A percentile compares a stretch with the other conserved stretches of the same genome.
Evolutionary conservation across 2,797 vertebrate genomes (phyloP).

Genomic region (Pangasius macronema): DNA sequence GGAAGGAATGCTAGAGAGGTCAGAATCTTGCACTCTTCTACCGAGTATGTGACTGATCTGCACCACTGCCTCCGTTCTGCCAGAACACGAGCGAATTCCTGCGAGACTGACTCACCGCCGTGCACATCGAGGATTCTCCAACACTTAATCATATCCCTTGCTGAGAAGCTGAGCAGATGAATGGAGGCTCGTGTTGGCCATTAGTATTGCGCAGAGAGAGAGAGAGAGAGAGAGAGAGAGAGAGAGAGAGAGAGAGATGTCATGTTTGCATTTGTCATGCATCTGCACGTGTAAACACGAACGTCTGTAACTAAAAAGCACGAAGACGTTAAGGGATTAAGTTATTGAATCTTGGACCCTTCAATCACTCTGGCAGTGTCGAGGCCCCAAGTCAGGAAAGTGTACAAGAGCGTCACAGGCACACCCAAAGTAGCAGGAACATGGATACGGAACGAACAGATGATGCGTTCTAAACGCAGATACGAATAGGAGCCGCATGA

Average conservation of each 20-base stretch:
- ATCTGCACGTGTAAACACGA: background rate
- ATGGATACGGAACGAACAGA: no score
- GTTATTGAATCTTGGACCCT: background rate
- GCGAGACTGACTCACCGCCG: background rate
- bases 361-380: no score
- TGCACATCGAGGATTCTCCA: background rate
- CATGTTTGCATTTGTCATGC: background rate
- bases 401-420: no score
- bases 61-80: constrained; percentile 1
- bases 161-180: background rate
- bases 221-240: background rate
- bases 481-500: no score
- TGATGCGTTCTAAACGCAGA: no score
- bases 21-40: background rate
- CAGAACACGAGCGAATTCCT: constrained; percentile 26
- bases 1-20: background rate
- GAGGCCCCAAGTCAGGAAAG: no score
- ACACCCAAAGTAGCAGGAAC: no score
- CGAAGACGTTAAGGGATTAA: background rate
- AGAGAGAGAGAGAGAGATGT: background rate
- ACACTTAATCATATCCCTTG: background rate
- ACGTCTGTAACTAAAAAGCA: background rate
- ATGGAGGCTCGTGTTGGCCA: no score
- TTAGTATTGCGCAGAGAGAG: background rate
- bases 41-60: background rate